Conservation (phyloP, 1,140 invertebrate species). For the Lepidostoma basale region DNA sequence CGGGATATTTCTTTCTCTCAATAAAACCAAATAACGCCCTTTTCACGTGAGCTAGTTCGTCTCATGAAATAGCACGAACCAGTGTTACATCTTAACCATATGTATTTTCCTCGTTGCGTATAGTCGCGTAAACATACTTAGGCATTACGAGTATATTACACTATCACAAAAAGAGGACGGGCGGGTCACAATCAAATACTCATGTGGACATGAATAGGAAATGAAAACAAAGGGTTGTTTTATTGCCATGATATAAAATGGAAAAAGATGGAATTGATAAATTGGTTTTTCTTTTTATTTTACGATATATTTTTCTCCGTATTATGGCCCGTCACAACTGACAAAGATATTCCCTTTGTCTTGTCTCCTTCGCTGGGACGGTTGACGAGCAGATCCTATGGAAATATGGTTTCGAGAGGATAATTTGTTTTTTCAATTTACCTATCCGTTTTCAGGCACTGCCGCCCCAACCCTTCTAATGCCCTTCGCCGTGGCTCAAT, state of each 20-base stretch:
- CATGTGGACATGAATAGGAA: constrained; percentile 32
- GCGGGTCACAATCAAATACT: constrained; percentile 27
- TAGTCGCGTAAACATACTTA: too few species aligned
- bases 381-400: not conserved
- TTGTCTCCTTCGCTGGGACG: not conserved
- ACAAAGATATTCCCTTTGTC: constrained; percentile 2
- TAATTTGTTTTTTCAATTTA: not conserved
- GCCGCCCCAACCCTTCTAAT: too few species aligned
- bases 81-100: too few species aligned
- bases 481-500: too few species aligned
- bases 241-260: constrained; percentile 33
- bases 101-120: too few species aligned
- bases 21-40: too few species aligned
- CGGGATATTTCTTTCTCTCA: too few species aligned
- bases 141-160: too few species aligned
- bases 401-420: not conserved
- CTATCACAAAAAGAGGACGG: constrained; percentile 1
- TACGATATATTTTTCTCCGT: constrained; percentile 30
- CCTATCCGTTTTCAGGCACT: too few species aligned
- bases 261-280: constrained; percentile 34
- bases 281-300: constrained; percentile 38
- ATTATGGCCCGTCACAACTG: constrained; percentile 14
- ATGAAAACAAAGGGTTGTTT: constrained; percentile 40
- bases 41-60: too few species aligned
- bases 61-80: too few species aligned